Base-by-base conservation (phyloP, 1,140 invertebrate genomes). In the Diprion similis region DNA sequence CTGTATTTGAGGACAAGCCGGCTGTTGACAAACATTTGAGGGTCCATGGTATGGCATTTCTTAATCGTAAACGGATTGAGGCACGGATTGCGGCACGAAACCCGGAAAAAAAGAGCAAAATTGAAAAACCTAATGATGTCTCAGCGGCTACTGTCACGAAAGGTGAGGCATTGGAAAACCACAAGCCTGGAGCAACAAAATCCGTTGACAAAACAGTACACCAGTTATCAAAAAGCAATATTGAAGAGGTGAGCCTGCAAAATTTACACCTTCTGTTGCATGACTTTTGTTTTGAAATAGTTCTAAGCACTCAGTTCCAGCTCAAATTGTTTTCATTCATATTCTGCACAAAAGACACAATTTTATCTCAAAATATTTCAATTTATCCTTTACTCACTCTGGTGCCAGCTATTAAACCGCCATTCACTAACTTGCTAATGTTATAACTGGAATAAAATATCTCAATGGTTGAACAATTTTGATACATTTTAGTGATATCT, bases 1-100 rank as follows among this genome's bases (percentile, higher is more conserved):
- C 91, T 59, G 85, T 90, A 71, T 93, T 92, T 82, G 86, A 90
- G 24, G 84, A 90, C 78, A 85, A 87, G 59, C 75, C 81, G 1
- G 77, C 85, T 1, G 85, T 89, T 46, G 89, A 90, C 70, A 92
- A 91, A 83, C 92, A 93, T 81, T 89, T 91, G 45, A 86, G 92
- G 77, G 89, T 90, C 37, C 92, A 93, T 82, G 92, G 92, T 1
- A 93, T 92, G 92, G 92, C 92, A 7, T 93, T 93, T 81, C 79
- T 93, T 6, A 89, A 85, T 75, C 76, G 81, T 0, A 87, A 83
- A 45, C 80, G 81, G 70, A 82, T 85, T 66, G 85, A 88, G 45
- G 84, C 85, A 0, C 81, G 76, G 72, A 87, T 84, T 47, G 85
- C 84, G 4, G 47, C 80, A 10, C 82, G 78, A 48, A 78, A 68